Percentiles rank a stretch among this genome's conserved stretches.
These are phyloP conservation scores for Ptilodon capucinus DNA, from an alignment of 2,888 invertebrate species.

Conservation along the genomic window DNA sequence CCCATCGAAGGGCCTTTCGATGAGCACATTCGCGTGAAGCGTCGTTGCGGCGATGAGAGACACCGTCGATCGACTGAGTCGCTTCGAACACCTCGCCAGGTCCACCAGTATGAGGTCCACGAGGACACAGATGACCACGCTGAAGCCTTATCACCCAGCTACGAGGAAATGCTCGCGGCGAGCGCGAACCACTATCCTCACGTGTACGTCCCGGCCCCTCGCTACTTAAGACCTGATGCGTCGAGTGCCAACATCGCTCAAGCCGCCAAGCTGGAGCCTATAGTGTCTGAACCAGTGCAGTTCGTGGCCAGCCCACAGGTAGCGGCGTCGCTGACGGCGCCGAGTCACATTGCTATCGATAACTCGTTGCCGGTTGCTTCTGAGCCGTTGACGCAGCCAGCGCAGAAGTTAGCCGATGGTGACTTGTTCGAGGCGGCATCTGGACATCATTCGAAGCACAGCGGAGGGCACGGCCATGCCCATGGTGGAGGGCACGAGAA, in stretches of 20 bases:
- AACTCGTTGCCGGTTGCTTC: slow-evolving; percentile 36
- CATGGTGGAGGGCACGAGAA: slow-evolving; percentile 81
- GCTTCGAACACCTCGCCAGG: slow-evolving; percentile 52
- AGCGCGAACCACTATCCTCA: slow-evolving; percentile 73
- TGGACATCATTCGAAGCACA: slow-evolving; percentile 55
- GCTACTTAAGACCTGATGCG: slow-evolving; percentile 48
- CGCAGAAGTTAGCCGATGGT: slow-evolving; percentile 40
- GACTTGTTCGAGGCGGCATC: slow-evolving; percentile 49
- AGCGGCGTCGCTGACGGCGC: slow-evolving; percentile 33
- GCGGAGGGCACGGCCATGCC: slow-evolving; percentile 58
- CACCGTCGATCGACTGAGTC: slow-evolving; percentile 44
- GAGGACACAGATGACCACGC: slow-evolving; percentile 62
- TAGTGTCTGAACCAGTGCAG: slow-evolving; percentile 31
- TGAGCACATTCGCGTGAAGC: slow-evolving; percentile 60
- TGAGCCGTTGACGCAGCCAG: slow-evolving; percentile 35
- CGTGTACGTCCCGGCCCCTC: slow-evolving; percentile 52
- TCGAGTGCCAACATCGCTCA: slow-evolving; percentile 30
- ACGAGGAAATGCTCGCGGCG: slow-evolving; percentile 73
- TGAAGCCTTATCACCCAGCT: slow-evolving; percentile 52
- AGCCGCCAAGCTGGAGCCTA: slow-evolving; percentile 22
- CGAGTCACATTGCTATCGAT: slow-evolving; percentile 27
- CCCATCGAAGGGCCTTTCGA: slow-evolving; percentile 53
- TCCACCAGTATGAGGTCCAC: slow-evolving; percentile 73
- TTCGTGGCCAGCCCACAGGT: slow-evolving; percentile 31
- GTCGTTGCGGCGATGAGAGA: slow-evolving; percentile 47